Percentiles rank a stretch among this genome's conserved stretches.
Evolutionary conservation across 2,797 vertebrate genomes (phyloP).

Genomic region (Galagoides demidoff): DNA sequence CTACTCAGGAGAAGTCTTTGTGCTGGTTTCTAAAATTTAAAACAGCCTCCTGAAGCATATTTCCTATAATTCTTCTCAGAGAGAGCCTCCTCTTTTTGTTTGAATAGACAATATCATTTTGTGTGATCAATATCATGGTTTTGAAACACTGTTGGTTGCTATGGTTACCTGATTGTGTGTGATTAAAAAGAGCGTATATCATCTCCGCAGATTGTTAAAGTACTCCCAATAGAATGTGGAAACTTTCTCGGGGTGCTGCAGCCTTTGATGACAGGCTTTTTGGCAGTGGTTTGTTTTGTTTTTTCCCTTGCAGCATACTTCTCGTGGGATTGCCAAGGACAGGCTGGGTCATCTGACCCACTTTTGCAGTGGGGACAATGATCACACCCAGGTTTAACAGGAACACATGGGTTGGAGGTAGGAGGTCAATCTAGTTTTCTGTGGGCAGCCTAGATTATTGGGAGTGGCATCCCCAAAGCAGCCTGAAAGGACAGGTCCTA

Average conservation of each 20-base stretch:
- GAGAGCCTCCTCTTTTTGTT: constrained; percentile 38
- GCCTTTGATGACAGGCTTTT: not conserved
- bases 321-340: not conserved
- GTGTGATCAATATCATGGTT: constrained; percentile 43
- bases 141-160: constrained; percentile 58
- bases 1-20: not conserved
- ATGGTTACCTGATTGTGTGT: constrained; percentile 28
- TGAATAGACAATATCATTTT: constrained; percentile 23
- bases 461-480: not conserved
- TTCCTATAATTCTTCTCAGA: constrained; percentile 16
- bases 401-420: not conserved
- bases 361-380: not conserved
- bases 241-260: not conserved
- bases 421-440: not conserved
- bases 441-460: not conserved
- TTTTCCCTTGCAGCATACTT: not conserved
- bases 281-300: not conserved
- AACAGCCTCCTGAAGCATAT: not conserved
- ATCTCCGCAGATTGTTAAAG: not conserved
- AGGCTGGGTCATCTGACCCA: not conserved
- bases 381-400: not conserved
- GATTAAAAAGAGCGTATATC: not conserved
- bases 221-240: constrained; percentile 21
- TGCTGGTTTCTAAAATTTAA: constrained; percentile 29
- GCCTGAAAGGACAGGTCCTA: not conserved